Evolutionary conservation across 2,797 vertebrate genomes (phyloP).

Genomic region (Acanthurus leucopareius): DNA sequence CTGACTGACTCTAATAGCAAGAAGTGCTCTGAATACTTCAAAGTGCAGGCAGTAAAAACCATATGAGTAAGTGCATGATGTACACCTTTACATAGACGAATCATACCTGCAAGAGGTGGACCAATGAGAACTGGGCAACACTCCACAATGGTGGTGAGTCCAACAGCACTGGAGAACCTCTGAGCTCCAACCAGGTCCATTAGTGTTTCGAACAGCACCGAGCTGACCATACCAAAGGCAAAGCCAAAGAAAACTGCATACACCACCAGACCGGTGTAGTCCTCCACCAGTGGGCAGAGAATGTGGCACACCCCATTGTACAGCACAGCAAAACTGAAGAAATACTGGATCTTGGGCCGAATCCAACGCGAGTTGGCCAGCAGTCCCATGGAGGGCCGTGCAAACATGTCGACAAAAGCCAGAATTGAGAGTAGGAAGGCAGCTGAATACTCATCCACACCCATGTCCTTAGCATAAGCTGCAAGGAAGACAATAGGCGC

Average conservation of each 20-base stretch:
- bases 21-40: neutral
- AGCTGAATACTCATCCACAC: slow-evolving; percentile 94
- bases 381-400: slow-evolving; percentile 93
- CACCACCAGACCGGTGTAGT: slow-evolving; percentile 91
- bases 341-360: slow-evolving; percentile 95
- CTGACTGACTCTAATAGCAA: neutral
- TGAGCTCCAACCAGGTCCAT: slow-evolving; percentile 95
- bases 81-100: neutral
- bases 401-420: slow-evolving; percentile 98
- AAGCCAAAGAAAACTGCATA: slow-evolving; percentile 96
- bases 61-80: neutral
- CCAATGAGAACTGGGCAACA: slow-evolving; percentile 96
- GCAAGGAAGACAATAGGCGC: slow-evolving; percentile 96
- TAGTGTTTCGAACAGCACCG: slow-evolving; percentile 94
- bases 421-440: slow-evolving; percentile 95
- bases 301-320: slow-evolving; percentile 95
- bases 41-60: neutral
- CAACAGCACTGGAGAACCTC: slow-evolving; percentile 96
- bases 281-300: slow-evolving; percentile 90
- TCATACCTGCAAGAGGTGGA: slow-evolving; percentile 94
- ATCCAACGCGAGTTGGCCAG: slow-evolving; percentile 92
- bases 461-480: slow-evolving; percentile 94
- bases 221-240: slow-evolving; percentile 97
- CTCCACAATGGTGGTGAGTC: slow-evolving; percentile 95
- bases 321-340: slow-evolving; percentile 94